These are phyloP conservation scores for Papilio machaon DNA, from an alignment of 1,140 invertebrate genomes.

Conservation along the genomic window DNA sequence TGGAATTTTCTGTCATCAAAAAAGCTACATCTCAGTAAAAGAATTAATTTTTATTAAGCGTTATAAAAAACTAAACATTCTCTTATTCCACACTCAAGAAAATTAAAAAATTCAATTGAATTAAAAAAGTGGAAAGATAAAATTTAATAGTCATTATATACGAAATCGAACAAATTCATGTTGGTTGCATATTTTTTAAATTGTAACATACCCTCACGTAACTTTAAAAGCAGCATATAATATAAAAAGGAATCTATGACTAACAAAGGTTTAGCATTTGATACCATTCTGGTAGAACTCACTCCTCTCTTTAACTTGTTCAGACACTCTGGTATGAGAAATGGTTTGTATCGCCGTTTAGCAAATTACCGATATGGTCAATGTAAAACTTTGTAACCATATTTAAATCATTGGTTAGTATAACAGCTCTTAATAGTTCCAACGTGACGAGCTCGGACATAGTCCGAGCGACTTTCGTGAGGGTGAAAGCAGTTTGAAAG, in stretches of 20 bases:
- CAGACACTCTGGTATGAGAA: too few species aligned
- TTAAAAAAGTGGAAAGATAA: background rate
- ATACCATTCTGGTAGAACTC: too few species aligned
- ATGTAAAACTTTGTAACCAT: background rate
- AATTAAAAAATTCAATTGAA: background rate
- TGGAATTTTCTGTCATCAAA: background rate
- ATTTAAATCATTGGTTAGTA: background rate
- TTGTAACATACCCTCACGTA: slow-evolving; percentile 30
- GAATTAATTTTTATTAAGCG: background rate
- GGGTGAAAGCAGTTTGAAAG: slow-evolving; percentile 82
- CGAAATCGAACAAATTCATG: too few species aligned
- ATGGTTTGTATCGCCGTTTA: background rate
- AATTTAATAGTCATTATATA: too few species aligned
- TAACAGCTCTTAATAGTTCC: slow-evolving; percentile 53
- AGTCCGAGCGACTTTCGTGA: slow-evolving; percentile 80
- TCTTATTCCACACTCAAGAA: background rate
- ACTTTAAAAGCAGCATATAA: background rate
- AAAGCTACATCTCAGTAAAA: background rate
- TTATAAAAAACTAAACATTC: background rate
- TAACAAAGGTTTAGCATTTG: background rate
- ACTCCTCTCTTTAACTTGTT: too few species aligned
- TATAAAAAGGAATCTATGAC: background rate
- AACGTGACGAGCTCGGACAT: slow-evolving; percentile 60
- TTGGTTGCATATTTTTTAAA: background rate
- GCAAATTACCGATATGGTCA: background rate